Conservation (phyloP, 2,888 invertebrate genomes). For the Chironomus riparius region DNA sequence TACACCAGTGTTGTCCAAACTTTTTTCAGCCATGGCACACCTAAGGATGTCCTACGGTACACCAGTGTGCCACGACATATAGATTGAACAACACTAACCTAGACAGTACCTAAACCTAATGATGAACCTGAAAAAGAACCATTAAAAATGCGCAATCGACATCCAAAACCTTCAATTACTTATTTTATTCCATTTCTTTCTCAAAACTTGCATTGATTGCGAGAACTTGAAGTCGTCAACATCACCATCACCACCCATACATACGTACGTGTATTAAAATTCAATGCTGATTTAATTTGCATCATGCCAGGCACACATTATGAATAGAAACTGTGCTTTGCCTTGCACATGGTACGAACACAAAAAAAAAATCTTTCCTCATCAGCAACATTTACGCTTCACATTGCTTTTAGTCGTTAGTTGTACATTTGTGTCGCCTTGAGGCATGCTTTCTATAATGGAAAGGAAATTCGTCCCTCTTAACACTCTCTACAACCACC, state of each 20-base stretch:
- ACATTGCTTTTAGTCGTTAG: not conserved
- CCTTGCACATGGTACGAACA: not conserved
- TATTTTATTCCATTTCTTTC: not conserved
- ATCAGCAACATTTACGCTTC: not conserved
- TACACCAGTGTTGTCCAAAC: too few relatives aligned
- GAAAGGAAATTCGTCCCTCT: not conserved
- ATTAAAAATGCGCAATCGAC: not conserved
- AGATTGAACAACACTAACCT: too few relatives aligned
- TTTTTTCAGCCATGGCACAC: too few relatives aligned
- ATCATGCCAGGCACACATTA: slow-evolving; percentile 12
- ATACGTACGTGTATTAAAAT: not conserved
- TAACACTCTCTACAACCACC: too few relatives aligned
- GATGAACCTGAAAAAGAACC: too few relatives aligned
- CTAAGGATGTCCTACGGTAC: too few relatives aligned
- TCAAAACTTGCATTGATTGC: slow-evolving; percentile 14
- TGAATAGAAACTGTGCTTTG: not conserved
- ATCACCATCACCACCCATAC: not conserved
- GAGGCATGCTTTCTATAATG: not conserved
- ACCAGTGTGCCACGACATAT: too few relatives aligned
- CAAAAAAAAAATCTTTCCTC: not conserved
- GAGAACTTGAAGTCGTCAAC: not conserved
- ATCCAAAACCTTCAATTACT: not conserved
- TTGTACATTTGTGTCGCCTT: not conserved
- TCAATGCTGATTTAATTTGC: slow-evolving; percentile 26
- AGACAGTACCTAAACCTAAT: too few relatives aligned